Percentiles rank a stretch among this genome's conserved stretches.
Evolutionary conservation across 2,797 vertebrate genomes (phyloP).

Genomic region (Smutsia gigantea): DNA sequence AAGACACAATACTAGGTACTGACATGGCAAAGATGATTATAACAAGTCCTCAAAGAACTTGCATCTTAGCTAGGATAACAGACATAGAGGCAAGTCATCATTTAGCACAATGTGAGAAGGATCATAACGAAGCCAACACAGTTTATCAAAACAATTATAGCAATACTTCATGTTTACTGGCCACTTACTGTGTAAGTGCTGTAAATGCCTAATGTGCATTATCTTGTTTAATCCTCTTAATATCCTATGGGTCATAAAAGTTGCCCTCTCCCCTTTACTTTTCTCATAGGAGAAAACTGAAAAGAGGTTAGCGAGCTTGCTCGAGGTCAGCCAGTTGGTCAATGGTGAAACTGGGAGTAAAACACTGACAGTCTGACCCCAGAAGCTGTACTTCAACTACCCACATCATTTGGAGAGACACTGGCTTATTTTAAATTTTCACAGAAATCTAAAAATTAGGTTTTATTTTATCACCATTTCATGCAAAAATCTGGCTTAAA

Average conservation of each 20-base stretch:
- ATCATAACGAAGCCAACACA: not conserved
- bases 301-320: not conserved
- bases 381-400: not conserved
- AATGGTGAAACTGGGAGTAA: not conserved
- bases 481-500: not conserved
- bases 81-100: not conserved
- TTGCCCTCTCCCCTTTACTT: not conserved
- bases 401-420: not conserved
- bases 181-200: not conserved
- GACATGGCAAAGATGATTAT: not conserved
- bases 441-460: not conserved
- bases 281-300: not conserved
- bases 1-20: not conserved
- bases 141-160: not conserved
- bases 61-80: not conserved
- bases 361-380: not conserved
- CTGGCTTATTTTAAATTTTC: not conserved
- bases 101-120: not conserved
- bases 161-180: not conserved
- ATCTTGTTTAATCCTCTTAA: not conserved
- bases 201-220: not conserved
- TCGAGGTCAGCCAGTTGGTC: not conserved
- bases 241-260: not conserved
- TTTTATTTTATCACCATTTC: not conserved
- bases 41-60: not conserved